Base-by-base conservation (phyloP, 2,888 invertebrate genomes). In the Argynnis bischoffii region DNA sequence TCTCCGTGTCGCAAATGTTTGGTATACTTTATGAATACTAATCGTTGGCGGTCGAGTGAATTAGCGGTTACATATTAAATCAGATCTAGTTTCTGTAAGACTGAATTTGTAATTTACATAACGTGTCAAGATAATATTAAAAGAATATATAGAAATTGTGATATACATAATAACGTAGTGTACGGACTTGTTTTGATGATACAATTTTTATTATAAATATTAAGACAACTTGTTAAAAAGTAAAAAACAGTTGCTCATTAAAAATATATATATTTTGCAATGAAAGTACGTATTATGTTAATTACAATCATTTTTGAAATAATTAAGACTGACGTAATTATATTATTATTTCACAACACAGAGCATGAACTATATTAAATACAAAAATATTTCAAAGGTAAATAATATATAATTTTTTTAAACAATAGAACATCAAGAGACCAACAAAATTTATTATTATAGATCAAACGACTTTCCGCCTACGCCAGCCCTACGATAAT, bases 401-500 rank as follows among this genome's bases (percentile, higher is more conserved):
- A 21, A n/a, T n/a, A 18, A 8, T 11, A 26, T 8, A 5, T 46
- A 56, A 53, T n/a, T n/a, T n/a, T n/a, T n/a, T n/a, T n/a, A n/a
- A n/a, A 66, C 69, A 69, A 59, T 63, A 46, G 53, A 57, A 67
- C 64, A 64, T 21, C 18, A 18, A 63, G 41, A 55, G 65, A 65
- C 67, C 66, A 63, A 55, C 60, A 55, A 66, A 64, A 65, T 64
- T n/a, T 55, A 65, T 61, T 61, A 50, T 15, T 64, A 70, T 71
- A 68, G 72, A 72, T 75, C 74, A 75, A 75, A 73, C 55, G 66
- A 63, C 53, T 72, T 66, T 61, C 60, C 67, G 53, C 59, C 66
- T 46, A 67, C 65, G 71, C 61, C 72, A 74, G 57, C 72, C 75
- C 76, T 75, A 74, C 78, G 78, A 80, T 80, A 82, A 83, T 83